A percentile compares a stretch with the other conserved stretches of the same genome.
These are phyloP conservation scores for Tipula confusa DNA, from an alignment of 2,888 invertebrate species.

Conservation along the genomic window DNA sequence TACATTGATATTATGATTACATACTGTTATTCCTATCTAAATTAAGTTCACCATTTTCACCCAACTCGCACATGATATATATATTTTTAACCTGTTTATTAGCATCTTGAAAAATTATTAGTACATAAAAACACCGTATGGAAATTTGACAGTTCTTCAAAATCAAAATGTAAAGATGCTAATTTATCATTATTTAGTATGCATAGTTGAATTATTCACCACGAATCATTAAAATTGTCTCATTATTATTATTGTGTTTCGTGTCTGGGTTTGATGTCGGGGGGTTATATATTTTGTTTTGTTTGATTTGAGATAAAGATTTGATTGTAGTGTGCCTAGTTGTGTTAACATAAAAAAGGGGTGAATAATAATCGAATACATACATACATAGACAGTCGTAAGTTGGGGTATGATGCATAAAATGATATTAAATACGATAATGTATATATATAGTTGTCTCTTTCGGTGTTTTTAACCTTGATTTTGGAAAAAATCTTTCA, in stretches of 20 bases:
- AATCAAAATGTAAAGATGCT: background rate
- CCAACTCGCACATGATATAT: background rate
- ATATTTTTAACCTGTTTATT: background rate
- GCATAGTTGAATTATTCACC: background rate
- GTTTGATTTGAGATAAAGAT: background rate
- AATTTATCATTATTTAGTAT: background rate
- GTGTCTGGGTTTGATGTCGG: background rate
- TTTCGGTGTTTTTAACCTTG: background rate
- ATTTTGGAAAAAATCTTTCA: conserved; percentile 21
- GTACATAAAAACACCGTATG: background rate
- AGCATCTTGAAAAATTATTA: background rate
- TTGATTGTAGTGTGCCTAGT: background rate
- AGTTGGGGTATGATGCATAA: background rate
- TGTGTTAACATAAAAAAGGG: background rate
- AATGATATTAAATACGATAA: background rate
- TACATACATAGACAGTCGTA: background rate
- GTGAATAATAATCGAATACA: background rate
- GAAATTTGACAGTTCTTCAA: background rate
- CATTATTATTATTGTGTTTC: background rate
- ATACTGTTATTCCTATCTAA: background rate
- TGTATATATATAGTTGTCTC: background rate
- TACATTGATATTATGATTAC: background rate
- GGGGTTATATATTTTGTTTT: background rate
- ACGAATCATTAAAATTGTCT: background rate
- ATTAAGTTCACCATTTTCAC: background rate